phyloP scores from a whole-genome alignment of 1,140 invertebrate genomes.

The Bombus pascuorum region DNA sequence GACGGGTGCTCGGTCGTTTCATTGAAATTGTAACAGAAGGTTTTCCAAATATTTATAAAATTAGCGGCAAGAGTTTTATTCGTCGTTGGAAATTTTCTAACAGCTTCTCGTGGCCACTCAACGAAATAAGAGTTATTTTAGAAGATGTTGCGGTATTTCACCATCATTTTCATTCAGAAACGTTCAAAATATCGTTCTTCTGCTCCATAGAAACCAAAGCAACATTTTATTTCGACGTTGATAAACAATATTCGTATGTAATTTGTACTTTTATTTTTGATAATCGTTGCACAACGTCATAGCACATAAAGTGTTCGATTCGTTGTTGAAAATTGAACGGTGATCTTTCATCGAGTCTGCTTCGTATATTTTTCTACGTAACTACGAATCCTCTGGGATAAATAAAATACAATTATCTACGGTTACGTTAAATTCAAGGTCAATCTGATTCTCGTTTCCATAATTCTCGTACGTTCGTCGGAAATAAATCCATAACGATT shows the following conservation, averaged over 20 bases:
- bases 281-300: fast-evolving
- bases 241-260: not conserved
- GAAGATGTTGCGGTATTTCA: not conserved
- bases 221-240: not conserved
- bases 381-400: not conserved
- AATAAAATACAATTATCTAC: not conserved
- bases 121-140: not conserved
- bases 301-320: not conserved
- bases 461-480: not conserved
- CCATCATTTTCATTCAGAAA: not conserved
- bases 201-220: too few species aligned
- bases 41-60: not conserved
- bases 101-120: fast-evolving
- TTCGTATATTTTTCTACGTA: too few species aligned
- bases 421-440: not conserved
- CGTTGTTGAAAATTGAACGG: not conserved
- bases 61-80: not conserved
- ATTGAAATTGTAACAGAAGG: not conserved
- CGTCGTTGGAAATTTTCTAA: not conserved
- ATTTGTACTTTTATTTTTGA: not conserved
- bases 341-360: too few species aligned
- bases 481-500: not conserved
- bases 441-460: not conserved
- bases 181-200: too few species aligned
- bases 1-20: not conserved